These are phyloP conservation scores for Pocota personata DNA, from an alignment of 2,888 invertebrate species.

Conservation along the genomic window DNA sequence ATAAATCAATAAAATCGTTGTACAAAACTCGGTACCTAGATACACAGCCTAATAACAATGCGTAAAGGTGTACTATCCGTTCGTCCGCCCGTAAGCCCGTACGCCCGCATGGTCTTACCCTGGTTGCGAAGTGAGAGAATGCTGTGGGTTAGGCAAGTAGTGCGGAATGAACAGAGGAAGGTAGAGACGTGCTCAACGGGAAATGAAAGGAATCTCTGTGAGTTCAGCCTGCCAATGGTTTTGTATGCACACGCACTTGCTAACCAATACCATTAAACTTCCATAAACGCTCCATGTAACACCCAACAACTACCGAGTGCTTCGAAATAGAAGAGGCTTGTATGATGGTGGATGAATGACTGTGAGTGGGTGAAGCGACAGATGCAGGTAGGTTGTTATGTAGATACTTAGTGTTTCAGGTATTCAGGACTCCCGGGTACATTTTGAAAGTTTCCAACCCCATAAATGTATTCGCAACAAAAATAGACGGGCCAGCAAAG, in stretches of 20 bases:
- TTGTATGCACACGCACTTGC: slow-evolving; percentile 75
- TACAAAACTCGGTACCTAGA: slow-evolving; percentile 63
- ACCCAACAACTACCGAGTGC: slow-evolving; percentile 51
- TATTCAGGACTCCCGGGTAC: slow-evolving; percentile 5
- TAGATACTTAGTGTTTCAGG: slow-evolving; percentile 21
- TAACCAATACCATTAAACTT: slow-evolving; percentile 77
- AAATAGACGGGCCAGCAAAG: not conserved
- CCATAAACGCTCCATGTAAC: slow-evolving; percentile 58
- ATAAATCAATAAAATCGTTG: slow-evolving; percentile 73
- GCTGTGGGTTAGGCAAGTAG: slow-evolving; percentile 27
- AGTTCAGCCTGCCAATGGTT: slow-evolving; percentile 57
- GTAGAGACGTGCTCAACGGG: slow-evolving; percentile 64
- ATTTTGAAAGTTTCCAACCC: slow-evolving; percentile 21
- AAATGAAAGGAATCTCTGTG: slow-evolving; percentile 62
- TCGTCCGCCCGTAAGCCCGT: slow-evolving; percentile 30
- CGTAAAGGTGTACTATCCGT: slow-evolving; percentile 64
- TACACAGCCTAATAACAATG: slow-evolving; percentile 64
- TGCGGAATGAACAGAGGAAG: not conserved
- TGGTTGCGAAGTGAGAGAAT: slow-evolving; percentile 18
- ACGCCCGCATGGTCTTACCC: slow-evolving; percentile 19
- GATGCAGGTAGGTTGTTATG: slow-evolving; percentile 58
- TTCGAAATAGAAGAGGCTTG: slow-evolving; percentile 28
- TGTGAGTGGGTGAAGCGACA: slow-evolving; percentile 47
- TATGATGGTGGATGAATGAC: slow-evolving; percentile 35
- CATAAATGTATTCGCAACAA: not conserved